Base-by-base conservation (phyloP, 2,113 vertebrate genomes). In the Lepus europaeus region DNA sequence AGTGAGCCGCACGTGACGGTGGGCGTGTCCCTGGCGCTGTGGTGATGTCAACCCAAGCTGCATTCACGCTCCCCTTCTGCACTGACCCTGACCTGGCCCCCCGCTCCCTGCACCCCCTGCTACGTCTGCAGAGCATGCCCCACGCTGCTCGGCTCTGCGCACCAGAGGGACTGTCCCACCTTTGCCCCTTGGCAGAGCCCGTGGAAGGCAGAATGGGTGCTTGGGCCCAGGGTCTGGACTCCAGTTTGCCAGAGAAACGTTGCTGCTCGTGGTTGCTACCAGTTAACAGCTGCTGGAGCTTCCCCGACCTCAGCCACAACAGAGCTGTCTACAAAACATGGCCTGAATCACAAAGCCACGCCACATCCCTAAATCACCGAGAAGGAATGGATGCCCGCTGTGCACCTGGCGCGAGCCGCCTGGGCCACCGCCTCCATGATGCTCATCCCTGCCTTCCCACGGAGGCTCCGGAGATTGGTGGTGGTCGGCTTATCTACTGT, bases 381-480 rank as follows among this genome's bases (percentile, higher is more conserved):
- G 81, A 39, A 73, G n/a, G 51, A 27, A 73, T 17, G 27, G n/a
- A 2, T 78, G 23, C 80, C 33, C 9, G 20, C 59, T 68, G 22
- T 11, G 9, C 4, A 20, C 19, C 3, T 6, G 27, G 27, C 49
- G 27, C 1, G 1, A 0, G 23, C 9, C 1, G 59, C 10, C 11
- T 5, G 3, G 2, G 22, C 25, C 45, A 64, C 33, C 27, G 45
- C n/a, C 45, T 79, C 53, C 63, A 29, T 39, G 23, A n/a, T 33
- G n/a, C 9, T 59, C 56, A 10, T 19, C 23, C 63, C 49, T n/a
- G 33, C 14, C 36, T 69, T 73, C 39, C 56, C 53, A 74, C 8
- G 68, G 2, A 27, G 27, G 68, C 22, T 6, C 66, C 63, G 1
- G 61, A 77, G 10, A 63, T 69, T n/a, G 36, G 36, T 17, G 39